A percentile compares a stretch with the other conserved stretches of the same genome.
These are phyloP conservation scores for Maniola hyperantus DNA, from an alignment of 2,888 invertebrate species.

Conservation along the genomic window DNA sequence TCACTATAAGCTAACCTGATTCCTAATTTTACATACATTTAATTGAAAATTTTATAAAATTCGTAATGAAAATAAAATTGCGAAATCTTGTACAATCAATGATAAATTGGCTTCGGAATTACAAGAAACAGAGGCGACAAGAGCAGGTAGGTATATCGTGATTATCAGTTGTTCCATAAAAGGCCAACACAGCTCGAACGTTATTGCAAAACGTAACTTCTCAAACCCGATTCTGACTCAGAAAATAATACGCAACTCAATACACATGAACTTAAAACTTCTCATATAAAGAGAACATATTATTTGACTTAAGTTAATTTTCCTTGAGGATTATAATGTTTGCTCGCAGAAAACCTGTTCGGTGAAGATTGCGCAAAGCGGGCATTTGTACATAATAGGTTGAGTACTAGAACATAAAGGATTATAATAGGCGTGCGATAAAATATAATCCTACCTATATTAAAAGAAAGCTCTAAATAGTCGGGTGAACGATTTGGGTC, in stretches of 20 bases:
- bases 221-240: constrained; percentile 56
- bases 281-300: background rate
- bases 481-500: constrained; percentile 40
- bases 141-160: constrained; percentile 43
- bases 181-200: constrained; percentile 52
- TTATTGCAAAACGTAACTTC: constrained; percentile 60
- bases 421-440: background rate
- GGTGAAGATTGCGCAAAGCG: background rate
- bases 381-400: no score
- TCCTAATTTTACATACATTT: no score
- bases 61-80: background rate
- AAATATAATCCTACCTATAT: background rate
- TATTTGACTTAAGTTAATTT: background rate
- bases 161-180: constrained; percentile 55
- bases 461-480: constrained; percentile 11
- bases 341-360: background rate
- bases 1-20: no score
- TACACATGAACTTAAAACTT: constrained; percentile 3
- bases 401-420: no score
- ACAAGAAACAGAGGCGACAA: constrained; percentile 16
- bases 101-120: background rate
- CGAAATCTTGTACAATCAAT: background rate
- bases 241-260: constrained; percentile 43
- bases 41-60: no score
- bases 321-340: background rate